Evolutionary conservation across 2,888 invertebrate genomes (phyloP).

Genomic region (Drosophila sordidula): DNA sequence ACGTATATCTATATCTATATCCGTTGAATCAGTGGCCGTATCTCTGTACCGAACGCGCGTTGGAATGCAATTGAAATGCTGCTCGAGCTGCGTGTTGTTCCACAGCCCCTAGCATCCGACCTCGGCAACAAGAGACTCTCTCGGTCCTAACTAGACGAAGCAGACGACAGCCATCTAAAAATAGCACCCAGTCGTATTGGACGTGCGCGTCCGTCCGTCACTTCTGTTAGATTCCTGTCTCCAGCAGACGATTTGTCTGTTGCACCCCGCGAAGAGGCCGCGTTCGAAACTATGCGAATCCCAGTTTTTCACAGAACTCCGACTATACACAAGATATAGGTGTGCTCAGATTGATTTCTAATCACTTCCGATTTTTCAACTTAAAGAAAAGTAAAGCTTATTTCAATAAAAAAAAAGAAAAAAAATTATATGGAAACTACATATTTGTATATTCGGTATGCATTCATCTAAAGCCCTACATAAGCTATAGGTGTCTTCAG

Average conservation of each 20-base stretch:
- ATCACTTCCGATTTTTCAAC: no score
- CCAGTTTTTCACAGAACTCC: background rate
- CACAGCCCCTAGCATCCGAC: constrained; percentile 59
- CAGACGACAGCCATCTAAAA: constrained; percentile 57
- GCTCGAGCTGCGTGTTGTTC: constrained; percentile 38
- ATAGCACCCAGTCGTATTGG: constrained; percentile 54
- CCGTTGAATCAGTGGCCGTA: constrained; percentile 54
- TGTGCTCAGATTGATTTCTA: no score
- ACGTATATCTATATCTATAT: constrained; percentile 29
- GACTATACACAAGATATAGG: background rate
- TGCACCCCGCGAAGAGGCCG: constrained; percentile 52
- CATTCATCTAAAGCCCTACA: no score
- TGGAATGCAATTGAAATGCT: constrained; percentile 80
- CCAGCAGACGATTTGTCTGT: constrained; percentile 62
- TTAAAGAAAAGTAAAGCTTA: no score
- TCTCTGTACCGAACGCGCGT: constrained; percentile 67
- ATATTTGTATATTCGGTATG: no score
- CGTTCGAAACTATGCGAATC: constrained; percentile 17
- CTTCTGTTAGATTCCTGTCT: constrained; percentile 65
- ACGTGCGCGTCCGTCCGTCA: constrained; percentile 56
- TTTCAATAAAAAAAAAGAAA: no score
- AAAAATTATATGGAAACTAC: no score
- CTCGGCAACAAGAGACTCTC: constrained; percentile 46
- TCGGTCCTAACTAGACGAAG: constrained; percentile 71
- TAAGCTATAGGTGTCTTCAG: no score